phyloP scores from a whole-genome alignment of 1,140 invertebrate genomes.

The Melanaphis sacchari region DNA sequence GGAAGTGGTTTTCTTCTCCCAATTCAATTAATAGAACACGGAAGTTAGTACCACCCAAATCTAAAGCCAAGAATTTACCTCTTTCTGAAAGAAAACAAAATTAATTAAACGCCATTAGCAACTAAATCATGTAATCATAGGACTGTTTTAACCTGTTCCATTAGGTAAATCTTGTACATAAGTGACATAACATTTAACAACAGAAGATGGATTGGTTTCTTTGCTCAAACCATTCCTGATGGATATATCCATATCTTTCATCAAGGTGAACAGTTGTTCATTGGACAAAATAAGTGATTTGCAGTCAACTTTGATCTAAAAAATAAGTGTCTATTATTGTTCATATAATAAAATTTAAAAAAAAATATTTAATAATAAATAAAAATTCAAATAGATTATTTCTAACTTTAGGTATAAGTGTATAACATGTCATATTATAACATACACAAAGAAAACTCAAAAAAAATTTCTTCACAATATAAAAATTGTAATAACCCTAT shows the following conservation, averaged over 20 bases:
- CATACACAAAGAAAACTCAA: background rate
- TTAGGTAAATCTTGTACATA: slow-evolving; percentile 79
- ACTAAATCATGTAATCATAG: background rate
- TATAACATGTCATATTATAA: background rate
- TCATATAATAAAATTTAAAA: background rate
- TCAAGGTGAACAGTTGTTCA: slow-evolving; percentile 66
- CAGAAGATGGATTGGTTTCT: slow-evolving; percentile 75
- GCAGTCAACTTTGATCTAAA: background rate
- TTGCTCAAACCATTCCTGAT: slow-evolving; percentile 80
- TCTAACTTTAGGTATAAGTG: background rate
- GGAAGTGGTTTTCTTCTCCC: slow-evolving; percentile 65
- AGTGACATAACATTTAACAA: slow-evolving; percentile 91
- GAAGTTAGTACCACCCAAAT: slow-evolving; percentile 84
- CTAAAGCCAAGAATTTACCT: slow-evolving; percentile 77
- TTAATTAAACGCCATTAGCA: background rate
- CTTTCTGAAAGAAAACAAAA: slow-evolving; percentile 65
- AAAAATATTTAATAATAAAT: background rate
- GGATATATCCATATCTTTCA: slow-evolving; percentile 76
- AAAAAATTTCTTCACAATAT: background rate
- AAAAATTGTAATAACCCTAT: background rate
- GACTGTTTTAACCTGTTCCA: slow-evolving; percentile 17
- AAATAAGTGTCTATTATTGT: background rate
- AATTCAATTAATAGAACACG: slow-evolving; percentile 74
- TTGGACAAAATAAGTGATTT: background rate
- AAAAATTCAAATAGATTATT: background rate